Evolutionary conservation across 2,797 vertebrate species (phyloP).

Genomic region (Valencia hispanica): DNA sequence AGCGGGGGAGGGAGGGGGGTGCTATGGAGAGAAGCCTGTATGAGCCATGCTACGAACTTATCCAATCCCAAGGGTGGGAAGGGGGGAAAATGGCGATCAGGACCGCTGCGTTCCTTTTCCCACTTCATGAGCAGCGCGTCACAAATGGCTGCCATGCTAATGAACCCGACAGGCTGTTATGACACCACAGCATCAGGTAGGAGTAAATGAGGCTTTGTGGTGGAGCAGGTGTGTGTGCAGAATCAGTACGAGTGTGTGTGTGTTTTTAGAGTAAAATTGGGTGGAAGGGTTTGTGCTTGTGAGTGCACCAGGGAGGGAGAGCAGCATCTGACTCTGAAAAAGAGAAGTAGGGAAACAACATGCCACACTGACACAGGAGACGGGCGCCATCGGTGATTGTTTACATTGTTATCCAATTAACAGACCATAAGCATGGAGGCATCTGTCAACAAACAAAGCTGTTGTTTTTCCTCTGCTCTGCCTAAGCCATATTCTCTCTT

Average conservation of each 20-base stretch:
- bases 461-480: conserved; percentile 94
- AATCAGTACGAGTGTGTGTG: conserved; percentile 30
- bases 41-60: conserved; percentile 57
- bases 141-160: conserved; percentile 81
- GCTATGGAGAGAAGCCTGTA: conserved; percentile 34
- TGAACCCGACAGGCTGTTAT: conserved; percentile 80
- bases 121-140: conserved; percentile 68
- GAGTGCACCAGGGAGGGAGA: conserved; percentile 64
- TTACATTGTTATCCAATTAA: conserved; percentile 99
- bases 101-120: conserved; percentile 65
- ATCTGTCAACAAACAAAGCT: conserved; percentile 99
- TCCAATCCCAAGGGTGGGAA: conserved; percentile 40
- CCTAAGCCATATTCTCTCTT: conserved; percentile 74
- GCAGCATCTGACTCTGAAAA: conserved; percentile 78
- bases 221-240: conserved; percentile 74
- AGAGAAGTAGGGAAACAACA: conserved; percentile 83
- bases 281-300: conserved; percentile 49
- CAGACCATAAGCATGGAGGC: conserved; percentile 93
- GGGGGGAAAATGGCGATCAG: conserved; percentile 40
- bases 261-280: conserved; percentile 35
- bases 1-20: conserved; percentile 40
- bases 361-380: conserved; percentile 89
- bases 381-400: conserved; percentile 95
- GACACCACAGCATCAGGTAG: conserved; percentile 84
- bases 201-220: conserved; percentile 80